Evolutionary conservation across 2,797 vertebrate genomes (phyloP).

Genomic region (Triplophysa bombifrons): DNA sequence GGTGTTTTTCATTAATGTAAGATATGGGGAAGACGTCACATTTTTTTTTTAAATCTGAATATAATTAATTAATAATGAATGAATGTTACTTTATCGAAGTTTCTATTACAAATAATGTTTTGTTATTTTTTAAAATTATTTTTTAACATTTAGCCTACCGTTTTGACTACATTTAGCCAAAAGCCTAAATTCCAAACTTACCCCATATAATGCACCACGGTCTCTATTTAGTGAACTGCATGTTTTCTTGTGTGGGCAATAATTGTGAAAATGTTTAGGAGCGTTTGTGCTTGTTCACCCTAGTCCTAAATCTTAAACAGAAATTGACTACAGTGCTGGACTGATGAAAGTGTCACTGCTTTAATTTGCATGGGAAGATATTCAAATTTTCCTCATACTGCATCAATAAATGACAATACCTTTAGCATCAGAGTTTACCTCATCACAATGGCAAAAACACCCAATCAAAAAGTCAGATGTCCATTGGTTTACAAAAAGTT

Average conservation of each 20-base stretch:
- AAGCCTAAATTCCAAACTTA: not conserved
- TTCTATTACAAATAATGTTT: no score
- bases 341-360: not conserved
- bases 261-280: not conserved
- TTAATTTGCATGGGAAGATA: slow-evolving; percentile 1
- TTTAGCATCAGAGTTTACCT: not conserved
- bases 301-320: not conserved
- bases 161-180: no score
- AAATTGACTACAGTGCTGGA: not conserved
- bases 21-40: no score
- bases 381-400: not conserved
- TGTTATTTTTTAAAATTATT: no score
- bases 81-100: no score
- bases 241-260: not conserved
- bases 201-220: not conserved
- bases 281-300: not conserved
- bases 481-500: not conserved
- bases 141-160: no score
- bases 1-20: no score
- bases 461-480: not conserved
- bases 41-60: no score
- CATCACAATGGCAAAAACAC: not conserved
- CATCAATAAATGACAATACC: not conserved
- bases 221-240: not conserved
- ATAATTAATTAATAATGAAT: no score